These are phyloP conservation scores for Acrocephalus arundinaceus DNA, from an alignment of 2,113 vertebrate species.

Conservation along the genomic window DNA sequence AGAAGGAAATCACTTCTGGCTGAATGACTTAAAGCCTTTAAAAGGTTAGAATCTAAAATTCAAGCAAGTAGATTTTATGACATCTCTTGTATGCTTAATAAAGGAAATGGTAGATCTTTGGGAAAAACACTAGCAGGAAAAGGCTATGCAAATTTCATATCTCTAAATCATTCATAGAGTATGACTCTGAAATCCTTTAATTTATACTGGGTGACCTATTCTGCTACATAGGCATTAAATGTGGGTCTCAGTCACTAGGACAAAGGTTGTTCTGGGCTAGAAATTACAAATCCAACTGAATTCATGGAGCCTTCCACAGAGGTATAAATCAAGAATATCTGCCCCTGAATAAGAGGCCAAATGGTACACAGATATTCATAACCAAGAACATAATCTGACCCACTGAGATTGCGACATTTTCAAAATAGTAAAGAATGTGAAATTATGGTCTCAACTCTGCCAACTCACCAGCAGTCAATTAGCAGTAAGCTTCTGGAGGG, in stretches of 20 bases:
- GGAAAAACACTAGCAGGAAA: neutral
- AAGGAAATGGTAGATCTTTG: neutral
- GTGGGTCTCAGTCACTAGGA: neutral
- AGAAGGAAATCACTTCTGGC: neutral
- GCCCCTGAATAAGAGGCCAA: neutral
- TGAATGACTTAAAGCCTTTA: conserved; percentile 36
- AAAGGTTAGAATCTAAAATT: conserved; percentile 27
- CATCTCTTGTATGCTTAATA: conserved; percentile 10
- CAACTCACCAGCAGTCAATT: neutral
- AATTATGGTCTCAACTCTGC: neutral
- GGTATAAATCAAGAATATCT: neutral
- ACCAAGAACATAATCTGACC: neutral
- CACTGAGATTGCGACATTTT: neutral
- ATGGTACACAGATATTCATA: neutral
- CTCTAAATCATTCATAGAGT: neutral
- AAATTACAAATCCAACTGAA: neutral
- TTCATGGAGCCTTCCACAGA: neutral
- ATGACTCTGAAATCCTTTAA: neutral
- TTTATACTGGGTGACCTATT: neutral
- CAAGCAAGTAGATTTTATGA: conserved; percentile 3
- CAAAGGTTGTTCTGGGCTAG: neutral
- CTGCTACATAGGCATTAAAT: neutral
- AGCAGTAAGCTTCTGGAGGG: neutral
- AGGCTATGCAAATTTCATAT: neutral
- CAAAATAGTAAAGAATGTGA: neutral